Conservation (phyloP, 2,888 invertebrate genomes). For the Papilio demoleus region DNA sequence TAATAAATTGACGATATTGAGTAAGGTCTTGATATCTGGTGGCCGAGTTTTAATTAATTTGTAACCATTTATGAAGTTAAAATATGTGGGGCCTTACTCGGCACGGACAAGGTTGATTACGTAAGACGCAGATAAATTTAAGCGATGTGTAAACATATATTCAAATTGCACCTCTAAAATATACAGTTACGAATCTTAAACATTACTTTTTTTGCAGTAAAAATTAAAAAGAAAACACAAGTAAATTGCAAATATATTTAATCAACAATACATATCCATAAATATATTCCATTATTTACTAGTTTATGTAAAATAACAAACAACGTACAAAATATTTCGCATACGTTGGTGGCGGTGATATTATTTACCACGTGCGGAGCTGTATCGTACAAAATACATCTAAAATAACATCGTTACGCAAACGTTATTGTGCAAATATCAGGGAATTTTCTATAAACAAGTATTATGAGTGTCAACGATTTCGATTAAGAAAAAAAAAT, state of each 20-base stretch:
- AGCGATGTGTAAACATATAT: slow-evolving; percentile 10
- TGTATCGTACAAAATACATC: not conserved
- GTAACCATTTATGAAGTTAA: slow-evolving; percentile 26
- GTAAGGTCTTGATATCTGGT: slow-evolving; percentile 43
- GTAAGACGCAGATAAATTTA: slow-evolving; percentile 10
- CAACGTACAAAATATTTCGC: slow-evolving; percentile 44
- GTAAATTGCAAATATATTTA: slow-evolving; percentile 54
- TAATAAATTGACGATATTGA: slow-evolving; percentile 38
- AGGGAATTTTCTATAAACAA: no score
- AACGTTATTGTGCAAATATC: no score
- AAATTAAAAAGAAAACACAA: slow-evolving; percentile 49
- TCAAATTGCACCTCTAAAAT: slow-evolving; percentile 12
- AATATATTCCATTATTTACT: slow-evolving; percentile 35
- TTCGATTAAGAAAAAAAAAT: no score
- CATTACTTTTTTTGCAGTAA: not conserved
- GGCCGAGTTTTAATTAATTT: slow-evolving; percentile 39
- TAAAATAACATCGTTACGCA: no score
- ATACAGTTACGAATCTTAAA: not conserved
- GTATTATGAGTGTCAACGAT: no score
- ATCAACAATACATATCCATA: slow-evolving; percentile 41
- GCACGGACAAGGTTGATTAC: slow-evolving; percentile 23
- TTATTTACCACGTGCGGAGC: not conserved
- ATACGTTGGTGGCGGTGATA: not conserved
- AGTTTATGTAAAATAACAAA: slow-evolving; percentile 48
- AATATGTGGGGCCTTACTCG: slow-evolving; percentile 1